Base-by-base conservation (phyloP, 1,140 invertebrate species). In the Drosophila kepulauana region DNA sequence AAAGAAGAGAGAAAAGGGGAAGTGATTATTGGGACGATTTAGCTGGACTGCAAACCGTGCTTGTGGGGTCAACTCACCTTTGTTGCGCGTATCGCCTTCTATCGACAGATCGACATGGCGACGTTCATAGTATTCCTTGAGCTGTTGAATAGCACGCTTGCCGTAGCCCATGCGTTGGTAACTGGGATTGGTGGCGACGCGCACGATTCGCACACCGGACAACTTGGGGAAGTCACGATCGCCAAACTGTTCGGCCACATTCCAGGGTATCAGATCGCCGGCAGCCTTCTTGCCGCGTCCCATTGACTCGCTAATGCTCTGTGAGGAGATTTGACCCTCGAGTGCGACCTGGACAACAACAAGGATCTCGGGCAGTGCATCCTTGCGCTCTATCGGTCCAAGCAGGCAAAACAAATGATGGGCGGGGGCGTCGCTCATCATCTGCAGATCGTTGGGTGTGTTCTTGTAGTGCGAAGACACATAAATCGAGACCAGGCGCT, bases 391-490 rank as follows among this genome's bases (percentile, higher is more conserved):
- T 78, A 96, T 94, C 1, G 99, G 98, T 0, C 98, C 98, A 54
- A 99, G 93, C 11, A 99, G 93, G 89, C 98, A 99, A 94, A 99
- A 99, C 15, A 99, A 92, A 93, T 99, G 97, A 94, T 99, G 99
- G 3, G 98, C 98, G 0, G 99, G 99, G 7, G 99, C 99, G 94
- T 99, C 99, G 8, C 98, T 99, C 93, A 99, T 95, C 95, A 99
- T 97, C 94, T 99, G 99, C 7, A 99, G 94, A 94, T 99, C 99
- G 94, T 99, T 99, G 1, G 99, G 99, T 64, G 97, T 98, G 93
- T 99, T 99, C 95, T 99, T 99, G 92, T 99, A 99, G 94, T 99
- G 99, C 10, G 99, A 99, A 0, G 99, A 95, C 0, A 99, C 99
- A 92, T 98, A 99, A 4, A 99, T 95, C 35, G 97, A 95, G 68